Base-by-base conservation (phyloP, 2,888 invertebrate species). In the Ryuthela nishihirai region DNA sequence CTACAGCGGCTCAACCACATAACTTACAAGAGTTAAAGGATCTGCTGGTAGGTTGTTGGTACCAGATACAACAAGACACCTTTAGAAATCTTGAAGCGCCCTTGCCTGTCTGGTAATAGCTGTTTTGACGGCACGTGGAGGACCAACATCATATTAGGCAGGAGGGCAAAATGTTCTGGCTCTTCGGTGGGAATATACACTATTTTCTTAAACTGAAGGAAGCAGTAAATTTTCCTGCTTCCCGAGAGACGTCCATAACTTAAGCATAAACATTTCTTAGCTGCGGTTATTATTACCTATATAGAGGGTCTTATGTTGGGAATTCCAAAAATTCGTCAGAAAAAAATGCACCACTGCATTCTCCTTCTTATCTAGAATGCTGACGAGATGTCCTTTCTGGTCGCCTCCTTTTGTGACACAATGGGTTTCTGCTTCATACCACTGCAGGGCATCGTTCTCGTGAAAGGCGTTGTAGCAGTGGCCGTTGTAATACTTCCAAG, bases 261-360 rank as follows among this genome's bases (percentile, higher is more conserved):
- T 9, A 34, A 17, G 17, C 46, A 39, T 6, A 17, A 43, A 35
- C 23, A 26, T 7, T 25, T 9, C 20, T 9, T 12, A 15, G 24
- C 15, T 15, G 3, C 24, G 3, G n/a, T 3, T 20, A 20, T 32
- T n/a, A 15, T 45, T 48, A 68, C 70, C 70, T 40, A 70, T 69
- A 41, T 69, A 70, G 12, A 70, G 61, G 15, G 67, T 64, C 10
- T 67, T 64, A 17, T 61, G 42, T n/a, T 62, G 58, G 3, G 67
- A 53, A 21, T 65, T 64, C 69, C 68, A 69, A 6, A 62, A 48
- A 24, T 65, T 69, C 1, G 70, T 69, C 4, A 72, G 54, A 32
- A 71, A 61, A 39, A 67, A 67, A 56, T 72, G 72, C 6, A 72
- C 60, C 15, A 70, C 69, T 4, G 64, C 56, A 66, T 70, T 71